Conservation (phyloP, 2,113 vertebrate species). For the Antigone vipio region DNA sequence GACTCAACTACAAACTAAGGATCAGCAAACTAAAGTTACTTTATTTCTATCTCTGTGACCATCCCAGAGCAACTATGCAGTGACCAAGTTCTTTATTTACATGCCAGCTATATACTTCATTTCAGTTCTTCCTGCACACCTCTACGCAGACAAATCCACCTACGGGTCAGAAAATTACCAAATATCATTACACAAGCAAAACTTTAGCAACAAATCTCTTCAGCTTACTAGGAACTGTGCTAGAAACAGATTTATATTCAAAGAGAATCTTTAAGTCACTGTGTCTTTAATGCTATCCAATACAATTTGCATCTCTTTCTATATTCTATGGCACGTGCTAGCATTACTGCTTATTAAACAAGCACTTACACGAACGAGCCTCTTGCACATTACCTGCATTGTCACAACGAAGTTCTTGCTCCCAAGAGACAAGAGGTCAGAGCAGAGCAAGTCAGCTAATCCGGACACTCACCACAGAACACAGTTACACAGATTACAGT, state of each 20-base stretch:
- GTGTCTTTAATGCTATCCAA: not conserved
- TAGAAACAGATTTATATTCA: not conserved
- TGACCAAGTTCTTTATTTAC: not conserved
- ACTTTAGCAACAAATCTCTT: not conserved
- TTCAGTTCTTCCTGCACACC: not conserved
- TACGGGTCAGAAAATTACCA: not conserved
- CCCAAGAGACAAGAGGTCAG: not conserved
- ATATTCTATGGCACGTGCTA: fast-evolving
- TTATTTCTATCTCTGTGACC: not conserved
- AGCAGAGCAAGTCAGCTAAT: not conserved
- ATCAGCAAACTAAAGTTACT: not conserved
- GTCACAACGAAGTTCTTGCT: not conserved
- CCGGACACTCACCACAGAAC: not conserved
- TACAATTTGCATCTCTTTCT: not conserved
- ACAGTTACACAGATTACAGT: not conserved
- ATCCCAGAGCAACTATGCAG: not conserved
- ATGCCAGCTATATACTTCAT: not conserved
- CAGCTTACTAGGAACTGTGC: not conserved
- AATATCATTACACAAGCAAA: not conserved
- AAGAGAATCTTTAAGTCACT: not conserved
- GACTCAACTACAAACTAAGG: not conserved
- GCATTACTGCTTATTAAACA: not conserved
- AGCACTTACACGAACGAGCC: fast-evolving
- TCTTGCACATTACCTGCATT: not conserved
- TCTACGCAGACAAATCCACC: not conserved